Conservation (phyloP, 92 coral and sea anemone genomes). For the Phymanthus crucifer region DNA sequence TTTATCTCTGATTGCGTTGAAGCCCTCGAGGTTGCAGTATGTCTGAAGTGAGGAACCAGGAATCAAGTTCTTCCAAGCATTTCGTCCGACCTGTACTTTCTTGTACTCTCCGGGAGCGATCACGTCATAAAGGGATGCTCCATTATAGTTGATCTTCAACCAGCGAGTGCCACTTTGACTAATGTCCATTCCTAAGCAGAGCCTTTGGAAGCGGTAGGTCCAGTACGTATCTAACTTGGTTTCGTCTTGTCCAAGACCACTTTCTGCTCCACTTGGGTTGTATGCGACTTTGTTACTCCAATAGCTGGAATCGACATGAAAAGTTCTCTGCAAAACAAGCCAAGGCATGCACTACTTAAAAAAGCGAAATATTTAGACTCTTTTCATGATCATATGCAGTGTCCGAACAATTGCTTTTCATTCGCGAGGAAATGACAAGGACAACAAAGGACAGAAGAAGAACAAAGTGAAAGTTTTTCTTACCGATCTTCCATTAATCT, state of each 20-base stretch:
- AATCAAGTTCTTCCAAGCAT: conserved; percentile 25
- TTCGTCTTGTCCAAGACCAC: conserved; percentile 35
- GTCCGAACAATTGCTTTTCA: too few relatives aligned
- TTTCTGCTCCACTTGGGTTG: conserved; percentile 18
- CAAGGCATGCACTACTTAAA: too few relatives aligned
- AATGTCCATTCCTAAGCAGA: conserved; percentile 36
- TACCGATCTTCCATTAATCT: conserved; percentile 47
- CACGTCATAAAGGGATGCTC: conserved; percentile 21
- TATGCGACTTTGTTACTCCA: conserved; percentile 9
- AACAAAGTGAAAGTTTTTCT: too few relatives aligned
- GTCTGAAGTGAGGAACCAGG: conserved; percentile 28
- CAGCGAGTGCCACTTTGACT: conserved; percentile 33
- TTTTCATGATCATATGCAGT: too few relatives aligned
- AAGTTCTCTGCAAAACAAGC: conserved; percentile 10
- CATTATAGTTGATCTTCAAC: conserved; percentile 23
- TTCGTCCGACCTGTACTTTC: conserved; percentile 18
- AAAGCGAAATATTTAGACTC: too few relatives aligned
- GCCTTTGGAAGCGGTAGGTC: conserved; percentile 23
- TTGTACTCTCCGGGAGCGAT: conserved; percentile 24
- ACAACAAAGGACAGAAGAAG: too few relatives aligned
- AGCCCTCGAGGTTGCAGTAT: conserved; percentile 24
- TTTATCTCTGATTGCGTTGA: not conserved
- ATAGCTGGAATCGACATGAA: conserved; percentile 13
- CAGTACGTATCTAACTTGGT: conserved; percentile 35
- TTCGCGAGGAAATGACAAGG: too few relatives aligned